A percentile compares a stretch with the other conserved stretches of the same genome.
These are phyloP conservation scores for Actinemys pallida DNA, from an alignment of 2,113 vertebrate genomes.

Conservation along the genomic window DNA sequence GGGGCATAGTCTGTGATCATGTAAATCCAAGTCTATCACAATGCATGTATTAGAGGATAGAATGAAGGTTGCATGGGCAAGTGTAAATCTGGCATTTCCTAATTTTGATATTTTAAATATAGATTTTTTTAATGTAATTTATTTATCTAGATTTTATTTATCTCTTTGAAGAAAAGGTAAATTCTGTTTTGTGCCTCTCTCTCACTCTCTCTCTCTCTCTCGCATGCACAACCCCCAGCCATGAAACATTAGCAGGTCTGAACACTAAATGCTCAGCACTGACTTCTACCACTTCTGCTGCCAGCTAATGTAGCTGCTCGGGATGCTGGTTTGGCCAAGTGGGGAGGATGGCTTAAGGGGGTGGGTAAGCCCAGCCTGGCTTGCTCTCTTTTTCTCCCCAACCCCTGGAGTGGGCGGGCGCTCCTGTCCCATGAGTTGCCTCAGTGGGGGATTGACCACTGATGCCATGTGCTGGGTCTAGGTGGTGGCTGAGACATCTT, in stretches of 20 bases:
- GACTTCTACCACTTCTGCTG: no score
- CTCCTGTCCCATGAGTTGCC: not conserved
- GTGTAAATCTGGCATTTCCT: not conserved
- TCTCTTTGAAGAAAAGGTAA: no score
- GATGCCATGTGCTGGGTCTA: no score
- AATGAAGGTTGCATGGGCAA: constrained; percentile 9
- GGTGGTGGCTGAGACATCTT: not conserved
- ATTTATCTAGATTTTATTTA: not conserved
- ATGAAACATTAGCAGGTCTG: no score
- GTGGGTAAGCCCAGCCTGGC: not conserved
- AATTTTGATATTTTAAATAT: not conserved
- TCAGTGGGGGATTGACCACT: no score
- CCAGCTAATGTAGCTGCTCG: no score
- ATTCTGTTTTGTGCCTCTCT: no score
- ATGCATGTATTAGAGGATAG: not conserved
- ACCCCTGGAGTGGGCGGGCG: not conserved
- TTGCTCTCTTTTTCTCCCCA: not conserved
- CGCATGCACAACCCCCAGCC: no score
- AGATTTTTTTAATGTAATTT: not conserved
- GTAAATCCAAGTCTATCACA: not conserved
- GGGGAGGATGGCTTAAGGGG: not conserved
- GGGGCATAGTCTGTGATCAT: not conserved
- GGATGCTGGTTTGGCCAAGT: no score
- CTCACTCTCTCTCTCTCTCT: no score
- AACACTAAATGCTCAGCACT: no score